Percentiles rank a stretch among this genome's conserved stretches.
phyloP scores from a whole-genome alignment of 1,140 invertebrate genomes.

The Andricus grossulariae region DNA sequence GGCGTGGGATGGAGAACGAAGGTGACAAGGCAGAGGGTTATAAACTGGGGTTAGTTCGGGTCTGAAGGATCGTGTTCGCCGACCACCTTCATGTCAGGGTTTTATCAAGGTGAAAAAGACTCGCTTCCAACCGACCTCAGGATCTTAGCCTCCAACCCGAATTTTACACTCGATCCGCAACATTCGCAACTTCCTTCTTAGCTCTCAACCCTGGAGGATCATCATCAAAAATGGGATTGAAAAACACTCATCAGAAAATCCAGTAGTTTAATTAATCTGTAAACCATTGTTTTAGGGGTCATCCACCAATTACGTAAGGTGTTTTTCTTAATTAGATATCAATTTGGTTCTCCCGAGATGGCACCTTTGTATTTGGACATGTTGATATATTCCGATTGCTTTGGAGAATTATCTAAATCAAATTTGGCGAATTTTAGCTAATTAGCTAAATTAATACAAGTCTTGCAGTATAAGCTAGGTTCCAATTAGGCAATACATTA shows the following conservation, averaged over 20 bases:
- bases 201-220: too few species aligned
- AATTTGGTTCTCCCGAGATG: too few species aligned
- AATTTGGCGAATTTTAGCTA: not conserved
- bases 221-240: too few species aligned
- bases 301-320: too few species aligned
- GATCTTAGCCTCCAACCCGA: not conserved
- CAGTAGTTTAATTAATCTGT: too few species aligned
- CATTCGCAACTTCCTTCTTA: not conserved
- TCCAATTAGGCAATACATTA: constrained; percentile 28
- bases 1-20: constrained; percentile 28
- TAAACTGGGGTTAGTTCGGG: constrained; percentile 72
- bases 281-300: too few species aligned
- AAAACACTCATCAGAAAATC: too few species aligned
- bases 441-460: constrained; percentile 2
- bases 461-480: constrained; percentile 14
- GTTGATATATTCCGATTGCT: too few species aligned
- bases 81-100: constrained; percentile 65
- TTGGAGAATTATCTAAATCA: too few species aligned
- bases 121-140: constrained; percentile 60
- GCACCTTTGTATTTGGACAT: too few species aligned
- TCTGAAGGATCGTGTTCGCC: constrained; percentile 73
- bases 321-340: too few species aligned
- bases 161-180: constrained; percentile 11
- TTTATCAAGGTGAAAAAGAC: constrained; percentile 69
- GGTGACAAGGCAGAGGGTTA: constrained; percentile 60